Percentiles rank a stretch among this genome's conserved stretches.
Evolutionary conservation across 2,888 invertebrate genomes (phyloP).

Genomic region (Nomada ruficornis): DNA sequence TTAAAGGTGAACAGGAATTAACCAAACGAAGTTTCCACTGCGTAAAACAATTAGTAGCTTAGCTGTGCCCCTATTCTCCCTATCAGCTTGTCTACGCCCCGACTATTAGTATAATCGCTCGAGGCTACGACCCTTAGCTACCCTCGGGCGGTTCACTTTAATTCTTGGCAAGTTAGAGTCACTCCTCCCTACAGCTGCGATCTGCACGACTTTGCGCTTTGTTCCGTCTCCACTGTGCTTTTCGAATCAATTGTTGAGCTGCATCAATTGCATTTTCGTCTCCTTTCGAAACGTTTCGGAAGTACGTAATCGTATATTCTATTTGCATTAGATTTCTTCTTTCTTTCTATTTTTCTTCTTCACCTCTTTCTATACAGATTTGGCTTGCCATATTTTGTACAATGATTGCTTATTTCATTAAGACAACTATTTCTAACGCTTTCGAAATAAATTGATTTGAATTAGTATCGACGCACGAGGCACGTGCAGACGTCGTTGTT

Average conservation of each 20-base stretch:
- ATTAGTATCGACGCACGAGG: not conserved
- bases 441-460: not conserved
- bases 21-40: conserved; percentile 71
- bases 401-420: no score
- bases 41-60: conserved; percentile 81
- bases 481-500: conserved; percentile 10
- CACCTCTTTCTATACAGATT: no score
- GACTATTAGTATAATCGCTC: conserved; percentile 82
- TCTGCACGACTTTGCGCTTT: conserved; percentile 66
- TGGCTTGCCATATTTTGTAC: no score
- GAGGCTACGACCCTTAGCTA: conserved; percentile 77
- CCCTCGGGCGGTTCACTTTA: conserved; percentile 78
- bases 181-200: conserved; percentile 61
- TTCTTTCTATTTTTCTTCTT: not conserved
- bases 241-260: conserved; percentile 17
- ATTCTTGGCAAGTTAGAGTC: conserved; percentile 80
- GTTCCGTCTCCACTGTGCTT: conserved; percentile 45
- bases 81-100: conserved; percentile 81
- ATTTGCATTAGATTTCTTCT: not conserved
- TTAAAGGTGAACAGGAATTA: conserved; percentile 60
- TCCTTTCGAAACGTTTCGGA: not conserved
- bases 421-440: no score
- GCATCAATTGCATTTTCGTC: conserved; percentile 19
- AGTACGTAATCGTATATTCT: not conserved
- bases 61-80: conserved; percentile 67